A percentile compares a stretch with the other conserved stretches of the same genome.
Evolutionary conservation across 2,888 invertebrate species (phyloP).

Genomic region (Dugesia japonica): DNA sequence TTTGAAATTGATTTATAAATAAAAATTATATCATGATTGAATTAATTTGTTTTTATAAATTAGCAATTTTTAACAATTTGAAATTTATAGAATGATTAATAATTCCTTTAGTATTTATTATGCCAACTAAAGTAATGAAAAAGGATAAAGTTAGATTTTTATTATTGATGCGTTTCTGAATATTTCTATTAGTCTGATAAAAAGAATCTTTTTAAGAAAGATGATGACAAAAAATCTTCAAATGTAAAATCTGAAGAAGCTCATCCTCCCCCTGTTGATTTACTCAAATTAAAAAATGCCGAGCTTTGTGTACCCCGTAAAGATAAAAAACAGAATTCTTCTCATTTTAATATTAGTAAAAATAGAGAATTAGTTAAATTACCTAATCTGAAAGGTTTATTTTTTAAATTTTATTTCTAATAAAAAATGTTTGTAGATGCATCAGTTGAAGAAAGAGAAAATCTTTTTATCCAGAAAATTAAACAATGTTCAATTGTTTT

Average conservation of each 20-base stretch:
- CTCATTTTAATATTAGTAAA: slow-evolving; percentile 77
- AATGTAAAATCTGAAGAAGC: slow-evolving; percentile 6
- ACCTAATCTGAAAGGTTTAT: slow-evolving; percentile 73
- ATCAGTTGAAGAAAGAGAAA: slow-evolving; percentile 74
- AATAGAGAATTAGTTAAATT: slow-evolving; percentile 80
- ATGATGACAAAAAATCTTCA: not conserved
- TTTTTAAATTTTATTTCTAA: slow-evolving; percentile 66
- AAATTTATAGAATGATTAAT: slow-evolving; percentile 17
- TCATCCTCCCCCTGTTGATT: slow-evolving; percentile 63
- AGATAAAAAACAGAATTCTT: slow-evolving; percentile 74
- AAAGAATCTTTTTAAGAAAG: not conserved
- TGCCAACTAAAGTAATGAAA: not conserved
- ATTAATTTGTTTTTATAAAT: not conserved
- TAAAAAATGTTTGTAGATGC: slow-evolving; percentile 36
- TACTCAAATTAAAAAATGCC: slow-evolving; percentile 58
- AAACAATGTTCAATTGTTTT: slow-evolving; percentile 94
- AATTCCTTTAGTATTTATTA: not conserved
- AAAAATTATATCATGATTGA: too few relatives aligned
- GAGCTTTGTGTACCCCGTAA: slow-evolving; percentile 61
- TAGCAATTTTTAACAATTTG: not conserved
- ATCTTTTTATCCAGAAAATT: slow-evolving; percentile 83
- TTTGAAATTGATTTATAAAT: too few relatives aligned
- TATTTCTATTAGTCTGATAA: not conserved
- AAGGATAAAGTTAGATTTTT: not conserved
- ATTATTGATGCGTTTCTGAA: not conserved